phyloP scores from a whole-genome alignment of 2,113 vertebrate genomes.

The Chaetodon trifascialis region DNA sequence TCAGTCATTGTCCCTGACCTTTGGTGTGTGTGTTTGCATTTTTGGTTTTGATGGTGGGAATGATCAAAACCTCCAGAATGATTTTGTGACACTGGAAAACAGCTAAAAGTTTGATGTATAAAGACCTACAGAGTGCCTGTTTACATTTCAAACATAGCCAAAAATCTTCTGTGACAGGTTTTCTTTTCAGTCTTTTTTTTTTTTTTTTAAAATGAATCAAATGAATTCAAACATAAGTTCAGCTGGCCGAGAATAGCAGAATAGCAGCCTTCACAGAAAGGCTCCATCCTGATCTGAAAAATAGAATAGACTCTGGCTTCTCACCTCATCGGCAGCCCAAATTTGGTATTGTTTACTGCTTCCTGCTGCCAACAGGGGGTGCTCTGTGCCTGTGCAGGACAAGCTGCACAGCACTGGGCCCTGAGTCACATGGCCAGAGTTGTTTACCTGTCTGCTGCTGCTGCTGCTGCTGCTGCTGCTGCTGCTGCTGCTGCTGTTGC shows the following conservation, averaged over 20 bases:
- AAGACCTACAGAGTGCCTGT: too few species aligned
- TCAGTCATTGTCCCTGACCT: neutral
- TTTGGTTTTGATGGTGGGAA: too few species aligned
- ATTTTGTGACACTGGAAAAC: neutral
- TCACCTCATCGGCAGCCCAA: neutral
- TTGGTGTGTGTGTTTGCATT: neutral
- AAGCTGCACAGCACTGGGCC: slow-evolving; percentile 16
- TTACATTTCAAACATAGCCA: too few species aligned
- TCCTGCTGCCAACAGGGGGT: slow-evolving; percentile 48
- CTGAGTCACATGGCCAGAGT: slow-evolving; percentile 62
- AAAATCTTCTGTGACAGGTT: neutral
- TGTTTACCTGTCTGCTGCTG: slow-evolving; percentile 78
- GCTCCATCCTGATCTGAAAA: neutral
- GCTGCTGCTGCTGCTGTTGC: slow-evolving; percentile 45
- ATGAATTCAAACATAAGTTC: neutral
- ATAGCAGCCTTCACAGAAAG: neutral
- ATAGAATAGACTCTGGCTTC: neutral
- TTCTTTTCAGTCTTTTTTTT: neutral
- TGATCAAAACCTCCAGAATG: neutral
- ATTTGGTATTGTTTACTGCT: slow-evolving; percentile 20
- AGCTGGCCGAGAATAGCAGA: neutral
- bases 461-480: slow-evolving; percentile 29
- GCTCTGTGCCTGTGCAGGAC: neutral
- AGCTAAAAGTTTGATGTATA: too few species aligned
- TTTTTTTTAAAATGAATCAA: neutral